Evolutionary conservation across 2,797 vertebrate genomes (phyloP).

Genomic region (Molossus molossus): DNA sequence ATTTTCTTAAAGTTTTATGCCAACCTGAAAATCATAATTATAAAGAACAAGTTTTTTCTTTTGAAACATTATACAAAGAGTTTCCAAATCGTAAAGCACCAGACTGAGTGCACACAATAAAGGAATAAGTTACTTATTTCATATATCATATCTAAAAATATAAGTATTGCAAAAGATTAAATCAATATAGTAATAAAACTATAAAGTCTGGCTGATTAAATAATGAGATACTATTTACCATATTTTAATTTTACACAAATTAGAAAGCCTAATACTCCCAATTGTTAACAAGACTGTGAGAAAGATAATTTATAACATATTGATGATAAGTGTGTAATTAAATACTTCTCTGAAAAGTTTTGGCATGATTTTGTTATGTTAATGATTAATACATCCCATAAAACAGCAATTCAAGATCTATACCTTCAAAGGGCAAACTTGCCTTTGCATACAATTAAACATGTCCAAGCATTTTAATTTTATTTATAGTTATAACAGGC

Average conservation of each 20-base stretch:
- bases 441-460: neutral
- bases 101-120: neutral
- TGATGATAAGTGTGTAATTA: neutral
- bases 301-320: neutral
- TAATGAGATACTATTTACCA: neutral
- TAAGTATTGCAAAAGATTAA: neutral
- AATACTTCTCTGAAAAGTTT: neutral
- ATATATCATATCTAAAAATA: neutral
- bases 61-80: neutral
- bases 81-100: neutral
- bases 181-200: neutral
- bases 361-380: neutral
- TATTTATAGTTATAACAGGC: neutral
- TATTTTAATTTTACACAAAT: neutral
- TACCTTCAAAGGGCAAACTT: neutral
- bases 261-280: neutral
- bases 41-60: neutral
- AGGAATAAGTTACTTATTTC: neutral
- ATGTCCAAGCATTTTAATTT: neutral
- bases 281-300: neutral
- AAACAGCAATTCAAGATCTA: neutral
- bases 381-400: neutral
- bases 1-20: neutral
- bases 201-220: neutral
- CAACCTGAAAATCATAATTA: neutral